Conservation (phyloP, 2,113 vertebrate genomes). For the Apaloderma vittatum region DNA sequence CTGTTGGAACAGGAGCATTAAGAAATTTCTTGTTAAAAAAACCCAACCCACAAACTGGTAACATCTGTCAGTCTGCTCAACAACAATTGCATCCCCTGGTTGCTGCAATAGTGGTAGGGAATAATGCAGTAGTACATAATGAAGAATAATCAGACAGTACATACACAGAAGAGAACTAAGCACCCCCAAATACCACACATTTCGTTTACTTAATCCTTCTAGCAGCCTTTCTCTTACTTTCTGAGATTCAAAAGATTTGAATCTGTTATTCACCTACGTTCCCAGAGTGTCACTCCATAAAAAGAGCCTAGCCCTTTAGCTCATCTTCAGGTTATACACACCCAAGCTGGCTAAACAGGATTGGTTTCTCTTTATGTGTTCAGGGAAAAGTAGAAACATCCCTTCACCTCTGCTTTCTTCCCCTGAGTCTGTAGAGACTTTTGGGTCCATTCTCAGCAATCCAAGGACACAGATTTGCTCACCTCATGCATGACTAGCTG, state of each 20-base stretch:
- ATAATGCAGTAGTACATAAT: not conserved
- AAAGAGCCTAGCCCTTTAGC: not conserved
- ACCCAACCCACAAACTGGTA: not conserved
- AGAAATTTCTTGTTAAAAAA: not conserved
- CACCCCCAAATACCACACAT: not conserved
- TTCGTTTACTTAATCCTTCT: not conserved
- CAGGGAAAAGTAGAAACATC: not conserved
- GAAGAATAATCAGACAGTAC: not conserved
- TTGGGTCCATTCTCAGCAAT: not conserved
- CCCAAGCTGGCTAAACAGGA: not conserved
- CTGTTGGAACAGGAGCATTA: not conserved
- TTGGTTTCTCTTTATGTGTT: not conserved
- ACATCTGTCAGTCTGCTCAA: not conserved
- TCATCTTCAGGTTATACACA: not conserved
- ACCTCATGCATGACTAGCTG: not conserved
- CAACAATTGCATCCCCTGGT: not conserved
- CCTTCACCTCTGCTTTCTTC: not conserved
- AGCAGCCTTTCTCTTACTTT: not conserved
- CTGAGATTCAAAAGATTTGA: not conserved
- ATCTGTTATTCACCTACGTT: not conserved
- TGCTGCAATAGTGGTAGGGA: not conserved
- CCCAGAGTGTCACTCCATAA: not conserved
- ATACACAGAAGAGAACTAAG: not conserved
- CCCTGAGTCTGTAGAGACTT: not conserved
- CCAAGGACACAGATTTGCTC: not conserved